These are phyloP conservation scores for Lamellibrachia satsuma DNA, from an alignment of 2,888 invertebrate species.

Conservation along the genomic window DNA sequence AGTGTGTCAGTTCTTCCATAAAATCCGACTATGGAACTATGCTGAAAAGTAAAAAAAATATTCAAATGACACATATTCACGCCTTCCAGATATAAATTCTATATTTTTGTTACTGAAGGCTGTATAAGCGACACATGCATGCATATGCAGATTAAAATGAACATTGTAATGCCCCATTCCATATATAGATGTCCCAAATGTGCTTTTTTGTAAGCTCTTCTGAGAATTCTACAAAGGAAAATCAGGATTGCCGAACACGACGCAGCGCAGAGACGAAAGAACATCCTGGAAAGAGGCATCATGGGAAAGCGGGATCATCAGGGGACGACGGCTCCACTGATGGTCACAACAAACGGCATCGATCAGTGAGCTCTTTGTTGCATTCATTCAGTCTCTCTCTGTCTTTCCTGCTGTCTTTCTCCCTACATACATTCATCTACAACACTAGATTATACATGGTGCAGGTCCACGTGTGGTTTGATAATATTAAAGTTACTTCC, in stretches of 20 bases:
- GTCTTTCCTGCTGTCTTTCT: neutral
- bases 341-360: neutral
- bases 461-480: neutral
- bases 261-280: neutral
- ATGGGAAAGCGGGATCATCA: neutral
- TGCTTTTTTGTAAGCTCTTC: neutral
- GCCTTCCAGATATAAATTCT: too few species aligned
- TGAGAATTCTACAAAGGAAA: conserved; percentile 5
- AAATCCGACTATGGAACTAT: too few species aligned
- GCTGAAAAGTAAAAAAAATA: too few species aligned
- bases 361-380: neutral
- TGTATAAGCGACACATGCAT: too few species aligned
- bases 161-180: neutral
- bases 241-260: neutral
- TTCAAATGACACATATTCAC: too few species aligned
- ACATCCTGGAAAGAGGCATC: neutral
- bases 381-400: neutral
- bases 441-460: neutral
- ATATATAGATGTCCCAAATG: neutral
- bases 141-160: too few species aligned
- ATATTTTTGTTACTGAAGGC: too few species aligned
- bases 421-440: neutral
- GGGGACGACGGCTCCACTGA: neutral
- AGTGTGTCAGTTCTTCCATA: too few species aligned
- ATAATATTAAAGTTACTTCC: neutral